phyloP scores from a whole-genome alignment of 2,888 invertebrate species.

The Philereme transversata region DNA sequence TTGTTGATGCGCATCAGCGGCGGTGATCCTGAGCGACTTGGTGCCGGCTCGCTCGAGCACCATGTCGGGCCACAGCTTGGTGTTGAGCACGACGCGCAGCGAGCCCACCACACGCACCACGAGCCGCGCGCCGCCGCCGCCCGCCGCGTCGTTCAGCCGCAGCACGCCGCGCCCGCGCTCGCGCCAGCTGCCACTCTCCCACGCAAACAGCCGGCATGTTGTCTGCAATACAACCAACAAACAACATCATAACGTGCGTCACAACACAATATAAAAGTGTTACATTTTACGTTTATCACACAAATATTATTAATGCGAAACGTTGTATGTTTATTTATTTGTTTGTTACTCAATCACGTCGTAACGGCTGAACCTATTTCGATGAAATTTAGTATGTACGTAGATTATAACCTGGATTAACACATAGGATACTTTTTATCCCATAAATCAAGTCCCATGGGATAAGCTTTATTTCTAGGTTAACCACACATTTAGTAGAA shows the following conservation, averaged over 20 bases:
- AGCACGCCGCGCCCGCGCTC: slow-evolving; percentile 95
- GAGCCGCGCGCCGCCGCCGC: slow-evolving; percentile 84
- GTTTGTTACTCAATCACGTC: no score
- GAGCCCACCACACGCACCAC: slow-evolving; percentile 96
- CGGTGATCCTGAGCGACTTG: slow-evolving; percentile 94
- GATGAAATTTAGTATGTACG: no score
- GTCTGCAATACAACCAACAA: slow-evolving; percentile 71
- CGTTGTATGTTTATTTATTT: no score
- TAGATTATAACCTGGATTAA: no score
- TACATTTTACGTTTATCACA: no score
- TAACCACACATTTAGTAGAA: no score
- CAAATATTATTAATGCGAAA: no score
- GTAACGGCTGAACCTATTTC: no score
- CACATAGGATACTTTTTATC: no score
- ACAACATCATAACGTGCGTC: not conserved
- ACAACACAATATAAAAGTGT: no score
- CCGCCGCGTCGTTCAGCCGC: slow-evolving; percentile 91
- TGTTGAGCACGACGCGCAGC: slow-evolving; percentile 94
- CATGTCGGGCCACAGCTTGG: slow-evolving; percentile 97
- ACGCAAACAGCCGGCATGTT: slow-evolving; percentile 94
- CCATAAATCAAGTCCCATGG: no score
- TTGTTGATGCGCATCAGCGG: slow-evolving; percentile 91
- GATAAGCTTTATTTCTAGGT: no score
- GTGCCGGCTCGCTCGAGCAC: slow-evolving; percentile 93
- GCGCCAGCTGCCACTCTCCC: slow-evolving; percentile 94